Conservation (phyloP, 2,888 invertebrate species). For the Leptothorax acervorum region DNA sequence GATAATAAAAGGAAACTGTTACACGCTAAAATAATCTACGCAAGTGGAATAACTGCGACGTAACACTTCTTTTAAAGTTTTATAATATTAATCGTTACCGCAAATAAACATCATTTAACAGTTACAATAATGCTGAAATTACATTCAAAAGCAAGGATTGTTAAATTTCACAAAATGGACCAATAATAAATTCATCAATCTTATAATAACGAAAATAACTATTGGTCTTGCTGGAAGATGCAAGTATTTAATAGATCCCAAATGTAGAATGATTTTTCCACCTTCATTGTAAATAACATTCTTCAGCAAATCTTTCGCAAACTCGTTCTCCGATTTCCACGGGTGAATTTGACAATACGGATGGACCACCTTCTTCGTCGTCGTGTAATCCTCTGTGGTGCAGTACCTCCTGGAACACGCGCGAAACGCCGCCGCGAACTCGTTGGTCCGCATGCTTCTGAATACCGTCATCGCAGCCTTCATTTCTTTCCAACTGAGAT, state of each 20-base stretch:
- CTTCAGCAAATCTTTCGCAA: slow-evolving; percentile 51
- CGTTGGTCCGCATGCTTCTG: background rate
- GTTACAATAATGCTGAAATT: background rate
- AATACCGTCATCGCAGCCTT: background rate
- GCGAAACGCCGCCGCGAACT: background rate
- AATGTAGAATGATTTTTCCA: slow-evolving; percentile 22
- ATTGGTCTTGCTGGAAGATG: background rate
- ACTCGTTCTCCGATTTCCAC: slow-evolving; percentile 72
- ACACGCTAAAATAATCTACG: background rate
- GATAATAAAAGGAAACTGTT: background rate
- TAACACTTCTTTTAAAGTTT: background rate
- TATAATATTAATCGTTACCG: background rate
- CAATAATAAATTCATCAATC: background rate
- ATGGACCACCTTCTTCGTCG: slow-evolving; percentile 63
- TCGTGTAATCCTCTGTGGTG: slow-evolving; percentile 5
- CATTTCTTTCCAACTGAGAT: background rate
- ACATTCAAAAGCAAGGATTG: background rate
- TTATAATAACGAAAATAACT: background rate
- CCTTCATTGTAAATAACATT: slow-evolving; percentile 68
- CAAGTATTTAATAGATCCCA: background rate
- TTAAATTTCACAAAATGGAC: background rate
- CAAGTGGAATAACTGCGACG: background rate
- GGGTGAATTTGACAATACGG: slow-evolving; percentile 77
- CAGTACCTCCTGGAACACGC: slow-evolving; percentile 41
- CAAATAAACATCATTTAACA: background rate